A percentile compares a stretch with the other conserved stretches of the same genome.
phyloP scores from a whole-genome alignment of 2,113 vertebrate species.

The Alouatta palliata region DNA sequence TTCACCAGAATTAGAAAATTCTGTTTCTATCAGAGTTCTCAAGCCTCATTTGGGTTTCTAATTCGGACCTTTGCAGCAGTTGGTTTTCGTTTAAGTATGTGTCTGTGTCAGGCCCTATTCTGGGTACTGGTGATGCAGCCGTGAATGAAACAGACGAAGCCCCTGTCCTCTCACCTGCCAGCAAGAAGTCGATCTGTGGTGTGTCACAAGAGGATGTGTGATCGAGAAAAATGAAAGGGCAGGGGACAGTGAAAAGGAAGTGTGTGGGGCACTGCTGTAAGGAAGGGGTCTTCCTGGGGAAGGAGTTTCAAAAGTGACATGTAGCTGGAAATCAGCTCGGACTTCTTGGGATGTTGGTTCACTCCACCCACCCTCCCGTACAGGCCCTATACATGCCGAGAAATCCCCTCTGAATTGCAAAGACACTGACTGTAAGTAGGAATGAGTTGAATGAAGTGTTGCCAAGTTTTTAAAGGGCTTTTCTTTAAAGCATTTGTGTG shows the following conservation, averaged over 20 bases:
- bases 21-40: neutral
- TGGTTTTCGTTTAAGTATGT: neutral
- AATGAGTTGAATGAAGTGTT: neutral
- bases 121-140: accelerated
- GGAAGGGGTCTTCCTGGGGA: neutral
- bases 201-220: accelerated
- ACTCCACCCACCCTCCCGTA: too few relatives aligned
- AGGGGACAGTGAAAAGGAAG: neutral
- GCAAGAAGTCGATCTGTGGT: accelerated
- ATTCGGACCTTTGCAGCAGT: too few relatives aligned
- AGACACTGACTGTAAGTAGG: neutral
- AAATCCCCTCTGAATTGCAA: neutral
- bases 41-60: neutral
- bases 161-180: neutral
- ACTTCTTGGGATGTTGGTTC: accelerated
- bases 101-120: neutral
- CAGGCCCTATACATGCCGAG: neutral
- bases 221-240: neutral
- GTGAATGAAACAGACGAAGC: neutral
- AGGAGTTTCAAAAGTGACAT: neutral
- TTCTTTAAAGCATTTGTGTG: neutral
- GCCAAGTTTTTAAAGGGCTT: neutral
- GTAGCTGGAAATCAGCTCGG: neutral
- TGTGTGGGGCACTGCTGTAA: neutral
- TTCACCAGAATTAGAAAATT: too few relatives aligned